These are phyloP conservation scores for Orchesella flavescens DNA, from an alignment of 2,888 invertebrate genomes.

Conservation along the genomic window DNA sequence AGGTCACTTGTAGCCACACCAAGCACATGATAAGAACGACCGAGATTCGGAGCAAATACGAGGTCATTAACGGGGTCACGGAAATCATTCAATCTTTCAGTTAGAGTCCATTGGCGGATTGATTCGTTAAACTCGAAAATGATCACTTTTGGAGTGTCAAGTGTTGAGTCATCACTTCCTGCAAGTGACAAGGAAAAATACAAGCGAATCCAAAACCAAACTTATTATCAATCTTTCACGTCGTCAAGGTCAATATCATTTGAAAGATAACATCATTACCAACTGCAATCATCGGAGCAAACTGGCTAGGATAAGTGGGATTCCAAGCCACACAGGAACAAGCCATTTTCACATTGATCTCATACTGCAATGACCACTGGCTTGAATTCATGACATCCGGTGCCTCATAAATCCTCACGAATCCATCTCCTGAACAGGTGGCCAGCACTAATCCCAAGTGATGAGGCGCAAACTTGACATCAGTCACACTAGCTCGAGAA, in stretches of 20 bases:
- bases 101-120: conserved; percentile 89
- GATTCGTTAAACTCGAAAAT: conserved; percentile 94
- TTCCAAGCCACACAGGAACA: conserved; percentile 96
- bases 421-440: conserved; percentile 94
- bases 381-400: conserved; percentile 98
- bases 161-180: conserved; percentile 75
- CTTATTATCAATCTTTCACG: conserved; percentile 2
- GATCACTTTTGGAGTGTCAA: conserved; percentile 83
- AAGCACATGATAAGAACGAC: conserved; percentile 90
- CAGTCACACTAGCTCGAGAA: conserved; percentile 96
- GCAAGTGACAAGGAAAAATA: too few relatives aligned
- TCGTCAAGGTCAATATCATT: too few relatives aligned
- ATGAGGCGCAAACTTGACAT: conserved; percentile 98
- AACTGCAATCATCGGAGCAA: conserved; percentile 92
- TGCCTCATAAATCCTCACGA: conserved; percentile 91
- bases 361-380: conserved; percentile 91
- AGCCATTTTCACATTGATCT: conserved; percentile 91
- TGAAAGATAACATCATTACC: conserved; percentile 75
- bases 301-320: conserved; percentile 77
- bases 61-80: conserved; percentile 95
- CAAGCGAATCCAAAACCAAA: conserved; percentile 73
- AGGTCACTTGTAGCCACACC: conserved; percentile 97
- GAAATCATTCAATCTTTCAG: conserved; percentile 86
- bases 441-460: conserved; percentile 92
- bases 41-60: conserved; percentile 95